Evolutionary conservation across 2,797 vertebrate genomes (phyloP), one percentile per base, ranked within the genome.

Genomic region (Halcyon badia): DNA sequence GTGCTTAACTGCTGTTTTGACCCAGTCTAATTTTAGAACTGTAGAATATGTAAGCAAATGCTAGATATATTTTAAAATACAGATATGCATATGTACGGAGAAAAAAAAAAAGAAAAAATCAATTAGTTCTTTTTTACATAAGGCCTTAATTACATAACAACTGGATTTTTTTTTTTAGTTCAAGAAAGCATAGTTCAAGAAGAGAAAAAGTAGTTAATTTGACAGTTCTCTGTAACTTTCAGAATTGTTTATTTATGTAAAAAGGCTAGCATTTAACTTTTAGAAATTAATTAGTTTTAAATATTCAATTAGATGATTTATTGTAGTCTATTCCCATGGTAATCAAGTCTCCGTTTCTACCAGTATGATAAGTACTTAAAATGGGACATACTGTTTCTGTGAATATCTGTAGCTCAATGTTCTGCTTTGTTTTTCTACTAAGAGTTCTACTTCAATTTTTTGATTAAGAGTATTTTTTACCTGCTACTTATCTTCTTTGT

Each of bases 1-100:
- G 14, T 95, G 48, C 76, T 91, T 90, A 86, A 56, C 57, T 69
- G 39, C 49, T 69, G 42, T 60, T 93, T 83, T 91, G 83, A 94
- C 65, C 69, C 62, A 66, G 14, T 56, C 82, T 94, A 76, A 81
- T 83, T 96, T 96, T 93, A 97, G 91, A 83, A 90, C 46, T 79
- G 20, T 56, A 81, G 76, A 54, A 44, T 72, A 66, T 75, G 33
- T 35, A 94, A 81, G 46, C 24, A 94, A 95, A 94, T 62, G 22
- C 26, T 81, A 48, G 41, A n/a, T 86, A 39, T 18, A 60, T 81
- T 90, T 91, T 79, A 28, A 91, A 94, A 72, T 76, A 78, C 44
- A 71, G 4, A 31, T 75, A 39, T 61, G 41, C 14, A 28, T 78
- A 41, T 82, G 41, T 73, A 18, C 37, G n/a, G n/a, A n/a, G n/a